Percentiles rank a stretch among this genome's conserved stretches.
Evolutionary conservation across 2,797 vertebrate species (phyloP).

Genomic region (Sebastolobus alascanus): DNA sequence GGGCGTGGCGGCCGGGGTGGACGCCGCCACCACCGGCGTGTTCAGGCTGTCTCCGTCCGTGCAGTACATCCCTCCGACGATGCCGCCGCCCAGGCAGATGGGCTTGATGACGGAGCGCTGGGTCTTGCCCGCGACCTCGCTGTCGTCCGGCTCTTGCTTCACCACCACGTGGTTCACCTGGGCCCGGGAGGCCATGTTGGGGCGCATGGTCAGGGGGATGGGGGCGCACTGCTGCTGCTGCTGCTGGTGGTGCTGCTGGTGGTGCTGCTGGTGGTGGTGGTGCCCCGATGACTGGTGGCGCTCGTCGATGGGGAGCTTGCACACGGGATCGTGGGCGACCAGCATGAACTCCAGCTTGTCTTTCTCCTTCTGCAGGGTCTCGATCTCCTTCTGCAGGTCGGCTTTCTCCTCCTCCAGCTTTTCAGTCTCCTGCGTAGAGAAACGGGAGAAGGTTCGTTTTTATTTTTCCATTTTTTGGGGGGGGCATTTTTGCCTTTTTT

Average conservation of each 20-base stretch:
- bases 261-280: conserved; percentile 68
- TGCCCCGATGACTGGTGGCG: conserved; percentile 75
- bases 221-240: conserved; percentile 82
- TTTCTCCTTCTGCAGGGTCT: conserved; percentile 97
- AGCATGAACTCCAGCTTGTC: conserved; percentile 99
- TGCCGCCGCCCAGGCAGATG: conserved; percentile 91
- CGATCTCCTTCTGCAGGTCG: conserved; percentile 97
- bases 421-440: conserved; percentile 91
- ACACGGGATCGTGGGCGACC: conserved; percentile 96
- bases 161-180: conserved; percentile 90
- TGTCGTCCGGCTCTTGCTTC: conserved; percentile 95
- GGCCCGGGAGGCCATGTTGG: conserved; percentile 76
- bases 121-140: conserved; percentile 82
- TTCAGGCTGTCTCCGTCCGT: conserved; percentile 97
- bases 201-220: conserved; percentile 87
- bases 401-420: conserved; percentile 98
- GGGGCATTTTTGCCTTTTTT: background rate
- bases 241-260: conserved; percentile 50
- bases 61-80: conserved; percentile 84
- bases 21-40: conserved; percentile 96
- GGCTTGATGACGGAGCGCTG: conserved; percentile 99
- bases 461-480: too few relatives aligned
- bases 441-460: background rate
- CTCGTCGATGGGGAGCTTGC: conserved; percentile 94
- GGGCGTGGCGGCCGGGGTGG: conserved; percentile 95